Evolutionary conservation across 2,797 vertebrate genomes (phyloP), one percentile per base, ranked within the genome.

Genomic region (Scarus forsteni): DNA sequence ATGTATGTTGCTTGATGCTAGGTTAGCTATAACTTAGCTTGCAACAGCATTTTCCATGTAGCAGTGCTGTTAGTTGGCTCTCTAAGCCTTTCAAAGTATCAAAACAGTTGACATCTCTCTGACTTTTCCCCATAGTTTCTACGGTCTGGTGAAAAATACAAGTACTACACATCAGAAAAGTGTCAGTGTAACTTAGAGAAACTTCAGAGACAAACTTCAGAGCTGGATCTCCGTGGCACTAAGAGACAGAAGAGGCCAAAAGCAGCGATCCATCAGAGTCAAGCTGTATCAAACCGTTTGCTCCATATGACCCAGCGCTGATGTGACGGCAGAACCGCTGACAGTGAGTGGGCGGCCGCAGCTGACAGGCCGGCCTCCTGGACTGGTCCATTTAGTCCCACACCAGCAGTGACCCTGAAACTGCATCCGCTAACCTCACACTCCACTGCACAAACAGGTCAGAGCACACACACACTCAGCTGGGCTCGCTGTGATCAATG

Each of bases 371-470:
- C 39, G n/a, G 77, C 76, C 76, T 80, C 80, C 83, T 85, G 85
- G 86, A 89, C 83, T 61, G 82, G 87, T 92, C 85, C 77, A 91
- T 92, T 92, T 88, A 84, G 79, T 77, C 84, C 85, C 86, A 87
- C 80, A 88, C 83, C 89, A 83, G 82, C 82, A 70, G 75, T 93
- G 89, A 93, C 90, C 92, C 92, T 85, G 88, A 93, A 91, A 94
- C 85, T 63, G 88, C 90, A 91, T 91, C 88, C 86, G 88, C 73
- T 81, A 75, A 81, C 84, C 85, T 94, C 90, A 91, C 92, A 94
- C 90, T 92, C 88, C 87, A 89, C 73, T 92, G 92, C 89, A 88
- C 92, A 95, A 92, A 82, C 91, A 92, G 93, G 92, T 93, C 93
- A 94, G 75, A 73, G 66, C 73, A 45, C 66, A 68, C 61, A 71